A percentile compares a stretch with the other conserved stretches of the same genome.
Evolutionary conservation across 2,888 invertebrate genomes (phyloP).

Genomic region (Trypoxylon attenuatum): DNA sequence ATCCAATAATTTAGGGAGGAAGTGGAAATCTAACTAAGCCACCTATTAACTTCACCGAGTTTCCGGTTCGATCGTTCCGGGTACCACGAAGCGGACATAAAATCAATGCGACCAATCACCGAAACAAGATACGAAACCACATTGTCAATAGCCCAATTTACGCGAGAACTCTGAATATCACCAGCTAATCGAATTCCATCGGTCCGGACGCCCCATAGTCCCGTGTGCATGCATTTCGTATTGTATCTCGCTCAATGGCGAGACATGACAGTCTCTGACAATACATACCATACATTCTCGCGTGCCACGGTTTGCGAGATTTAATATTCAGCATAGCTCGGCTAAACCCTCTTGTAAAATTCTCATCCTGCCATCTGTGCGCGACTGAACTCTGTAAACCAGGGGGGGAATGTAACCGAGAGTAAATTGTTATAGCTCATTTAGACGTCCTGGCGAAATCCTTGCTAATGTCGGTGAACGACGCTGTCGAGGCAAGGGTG

Average conservation of each 20-base stretch:
- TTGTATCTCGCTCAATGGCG: no score
- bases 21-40: background rate
- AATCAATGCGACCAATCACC: slow-evolving; percentile 29
- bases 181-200: slow-evolving; percentile 30
- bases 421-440: slow-evolving; percentile 20
- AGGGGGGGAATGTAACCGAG: no score
- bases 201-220: slow-evolving; percentile 19
- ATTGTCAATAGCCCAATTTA: slow-evolving; percentile 41
- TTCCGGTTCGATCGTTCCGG: background rate
- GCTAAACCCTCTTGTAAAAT: no score
- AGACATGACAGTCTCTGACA: no score
- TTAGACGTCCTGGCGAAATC: slow-evolving; percentile 84
- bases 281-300: no score
- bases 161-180: slow-evolving; percentile 22
- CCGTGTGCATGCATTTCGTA: no score
- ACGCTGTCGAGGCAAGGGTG: slow-evolving; percentile 78
- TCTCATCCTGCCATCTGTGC: no score
- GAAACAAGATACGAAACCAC: slow-evolving; percentile 21
- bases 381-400: no score
- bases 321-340: no score
- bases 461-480: slow-evolving; percentile 79
- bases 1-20: no score
- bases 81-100: background rate
- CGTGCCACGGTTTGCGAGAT: no score
- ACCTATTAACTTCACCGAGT: background rate